phyloP scores from a whole-genome alignment of 2,113 vertebrate genomes.

The Peromyscus polionotus region DNA sequence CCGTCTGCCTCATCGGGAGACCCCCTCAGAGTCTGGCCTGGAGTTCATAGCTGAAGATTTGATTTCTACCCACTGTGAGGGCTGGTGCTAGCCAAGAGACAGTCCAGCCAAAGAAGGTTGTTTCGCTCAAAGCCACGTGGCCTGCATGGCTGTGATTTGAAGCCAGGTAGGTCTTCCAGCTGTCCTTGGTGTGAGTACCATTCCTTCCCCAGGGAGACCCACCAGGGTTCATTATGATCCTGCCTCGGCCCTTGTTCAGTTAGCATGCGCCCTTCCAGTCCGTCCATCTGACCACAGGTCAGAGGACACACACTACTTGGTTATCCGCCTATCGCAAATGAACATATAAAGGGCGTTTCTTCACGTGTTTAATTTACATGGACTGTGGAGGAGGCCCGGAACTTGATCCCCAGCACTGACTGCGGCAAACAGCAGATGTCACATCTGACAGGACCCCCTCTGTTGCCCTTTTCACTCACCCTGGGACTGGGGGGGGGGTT shows the following conservation, averaged over 20 bases:
- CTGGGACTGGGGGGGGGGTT: background rate
- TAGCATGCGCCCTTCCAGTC: background rate
- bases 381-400: background rate
- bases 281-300: background rate
- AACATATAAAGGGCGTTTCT: background rate
- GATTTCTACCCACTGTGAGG: background rate
- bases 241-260: background rate
- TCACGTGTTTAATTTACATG: background rate
- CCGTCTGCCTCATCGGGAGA: background rate
- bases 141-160: background rate
- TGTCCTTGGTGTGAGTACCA: accelerated
- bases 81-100: background rate
- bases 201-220: too few relatives aligned
- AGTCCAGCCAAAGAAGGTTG: background rate
- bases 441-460: background rate
- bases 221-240: background rate
- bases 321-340: background rate
- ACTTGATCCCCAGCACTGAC: background rate
- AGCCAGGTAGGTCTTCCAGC: background rate
- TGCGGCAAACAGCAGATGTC: background rate
- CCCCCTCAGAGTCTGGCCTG: background rate
- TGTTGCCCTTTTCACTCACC: background rate
- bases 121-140: background rate
- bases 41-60: background rate
- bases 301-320: background rate